Percentiles rank a stretch among this genome's conserved stretches.
phyloP scores from a whole-genome alignment of 35 echinoderm and acorn worm species.

The Strongylocentrotus purpuratus region DNA sequence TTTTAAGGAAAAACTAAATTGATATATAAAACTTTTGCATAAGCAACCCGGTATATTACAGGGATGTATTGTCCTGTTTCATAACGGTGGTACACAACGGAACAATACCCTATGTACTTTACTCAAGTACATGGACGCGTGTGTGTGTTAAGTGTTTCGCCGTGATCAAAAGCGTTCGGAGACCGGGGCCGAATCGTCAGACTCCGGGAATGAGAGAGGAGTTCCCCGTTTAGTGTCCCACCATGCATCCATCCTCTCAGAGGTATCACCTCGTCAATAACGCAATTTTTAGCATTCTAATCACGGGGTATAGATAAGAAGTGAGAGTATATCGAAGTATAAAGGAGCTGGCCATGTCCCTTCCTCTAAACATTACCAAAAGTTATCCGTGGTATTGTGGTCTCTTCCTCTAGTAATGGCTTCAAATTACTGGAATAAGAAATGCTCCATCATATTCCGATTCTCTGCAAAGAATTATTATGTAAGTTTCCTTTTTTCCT shows the following conservation, averaged over 20 bases:
- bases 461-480: neutral
- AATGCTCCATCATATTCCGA: neutral
- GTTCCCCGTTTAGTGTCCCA: neutral
- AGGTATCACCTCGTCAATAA: neutral
- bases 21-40: neutral
- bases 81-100: neutral
- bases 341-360: neutral
- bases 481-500: neutral
- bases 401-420: neutral
- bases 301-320: neutral
- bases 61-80: neutral
- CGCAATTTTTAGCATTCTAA: neutral
- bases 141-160: neutral
- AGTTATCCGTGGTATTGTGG: neutral
- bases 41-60: neutral
- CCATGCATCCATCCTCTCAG: neutral
- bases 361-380: neutral
- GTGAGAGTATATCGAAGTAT: neutral
- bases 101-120: neutral
- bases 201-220: neutral
- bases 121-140: neutral
- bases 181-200: neutral
- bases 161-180: neutral
- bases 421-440: conserved; percentile 12
- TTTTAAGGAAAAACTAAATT: neutral